Conservation (phyloP, 2,888 invertebrate genomes). For the Acanthosepion esculentum region DNA sequence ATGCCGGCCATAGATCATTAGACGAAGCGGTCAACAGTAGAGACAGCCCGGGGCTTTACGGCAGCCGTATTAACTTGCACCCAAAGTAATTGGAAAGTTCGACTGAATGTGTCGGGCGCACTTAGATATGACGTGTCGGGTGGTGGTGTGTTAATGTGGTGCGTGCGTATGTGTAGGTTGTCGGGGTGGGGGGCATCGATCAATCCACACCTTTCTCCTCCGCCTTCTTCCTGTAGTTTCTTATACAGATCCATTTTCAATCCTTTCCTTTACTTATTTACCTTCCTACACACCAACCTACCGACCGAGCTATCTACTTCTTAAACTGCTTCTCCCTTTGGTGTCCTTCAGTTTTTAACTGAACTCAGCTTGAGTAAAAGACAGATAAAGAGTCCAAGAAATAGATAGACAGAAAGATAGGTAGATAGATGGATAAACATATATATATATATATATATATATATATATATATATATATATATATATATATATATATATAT, state of each 20-base stretch:
- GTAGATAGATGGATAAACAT: neutral
- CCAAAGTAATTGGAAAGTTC: constrained; percentile 33
- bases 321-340: neutral
- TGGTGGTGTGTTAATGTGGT: constrained; percentile 33
- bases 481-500: neutral
- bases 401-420: neutral
- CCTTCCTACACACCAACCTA: neutral
- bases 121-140: constrained; percentile 21
- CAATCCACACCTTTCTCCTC: constrained; percentile 22
- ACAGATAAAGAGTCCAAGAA: neutral
- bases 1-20: constrained; percentile 33
- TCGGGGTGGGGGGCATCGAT: neutral
- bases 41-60: constrained; percentile 23
- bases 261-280: neutral
- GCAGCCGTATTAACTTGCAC: constrained; percentile 23
- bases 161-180: neutral
- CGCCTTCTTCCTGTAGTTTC: constrained; percentile 33
- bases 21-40: constrained; percentile 23
- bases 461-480: neutral
- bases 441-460: neutral
- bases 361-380: neutral
- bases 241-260: neutral
- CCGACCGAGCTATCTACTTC: neutral
- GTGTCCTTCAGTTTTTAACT: neutral
- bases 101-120: constrained; percentile 18